Percentiles rank a stretch among this genome's conserved stretches.
phyloP scores from a whole-genome alignment of 2,113 vertebrate genomes.

The Thalassoma bifasciatum region DNA sequence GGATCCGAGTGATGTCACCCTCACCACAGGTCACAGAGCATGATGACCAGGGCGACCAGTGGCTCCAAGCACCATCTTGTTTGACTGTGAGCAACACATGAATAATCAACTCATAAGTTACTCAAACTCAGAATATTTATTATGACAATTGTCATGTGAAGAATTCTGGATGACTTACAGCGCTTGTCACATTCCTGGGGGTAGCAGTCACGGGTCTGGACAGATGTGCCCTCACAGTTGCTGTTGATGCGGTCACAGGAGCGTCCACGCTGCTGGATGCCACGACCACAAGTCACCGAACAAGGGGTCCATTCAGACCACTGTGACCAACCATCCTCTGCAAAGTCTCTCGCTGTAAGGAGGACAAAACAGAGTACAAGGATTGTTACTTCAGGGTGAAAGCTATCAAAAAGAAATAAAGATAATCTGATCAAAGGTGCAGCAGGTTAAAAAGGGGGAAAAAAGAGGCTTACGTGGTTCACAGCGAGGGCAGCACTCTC shows the following conservation, averaged over 20 bases:
- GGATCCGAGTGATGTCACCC: slow-evolving; percentile 95
- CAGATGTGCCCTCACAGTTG: slow-evolving; percentile 95
- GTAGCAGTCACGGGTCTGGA: slow-evolving; percentile 97
- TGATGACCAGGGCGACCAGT: slow-evolving; percentile 99
- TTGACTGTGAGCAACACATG: slow-evolving; percentile 85
- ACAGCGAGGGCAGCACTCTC: slow-evolving; percentile 97
- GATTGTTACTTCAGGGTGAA: neutral
- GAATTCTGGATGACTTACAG: slow-evolving; percentile 86
- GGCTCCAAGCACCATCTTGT: slow-evolving; percentile 98
- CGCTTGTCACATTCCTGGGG: slow-evolving; percentile 96
- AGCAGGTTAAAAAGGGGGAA: neutral
- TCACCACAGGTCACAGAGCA: slow-evolving; percentile 96
- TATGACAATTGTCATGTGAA: neutral
- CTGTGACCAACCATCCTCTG: slow-evolving; percentile 95
- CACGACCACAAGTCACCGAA: slow-evolving; percentile 94
- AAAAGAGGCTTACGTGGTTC: slow-evolving; percentile 87
- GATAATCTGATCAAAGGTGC: neutral
- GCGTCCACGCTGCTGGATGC: slow-evolving; percentile 96
- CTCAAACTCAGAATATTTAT: slow-evolving; percentile 14
- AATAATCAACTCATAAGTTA: slow-evolving; percentile 21
- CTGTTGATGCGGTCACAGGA: slow-evolving; percentile 98
- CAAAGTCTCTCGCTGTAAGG: slow-evolving; percentile 85
- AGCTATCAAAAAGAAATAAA: neutral
- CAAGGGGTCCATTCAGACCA: slow-evolving; percentile 99
- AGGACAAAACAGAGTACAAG: neutral